phyloP scores from a whole-genome alignment of 2,113 vertebrate genomes.

The Lonchura striata region DNA sequence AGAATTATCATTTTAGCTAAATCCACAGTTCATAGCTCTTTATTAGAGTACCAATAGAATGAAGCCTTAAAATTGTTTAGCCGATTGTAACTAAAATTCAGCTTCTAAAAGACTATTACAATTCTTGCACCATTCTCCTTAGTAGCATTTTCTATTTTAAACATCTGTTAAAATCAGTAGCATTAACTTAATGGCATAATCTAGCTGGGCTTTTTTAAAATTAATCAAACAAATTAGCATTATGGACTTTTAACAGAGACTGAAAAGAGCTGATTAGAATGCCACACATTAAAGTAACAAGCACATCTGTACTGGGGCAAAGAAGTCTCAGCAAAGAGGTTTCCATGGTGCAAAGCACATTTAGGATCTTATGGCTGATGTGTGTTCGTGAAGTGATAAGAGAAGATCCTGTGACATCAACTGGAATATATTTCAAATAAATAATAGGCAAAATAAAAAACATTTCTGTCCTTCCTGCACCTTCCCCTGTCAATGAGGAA shows the following conservation, averaged over 20 bases:
- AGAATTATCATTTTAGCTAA: neutral
- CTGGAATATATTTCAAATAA: neutral
- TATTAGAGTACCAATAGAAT: neutral
- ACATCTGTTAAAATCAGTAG: constrained; percentile 54
- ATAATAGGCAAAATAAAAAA: constrained; percentile 19
- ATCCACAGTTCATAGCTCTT: neutral
- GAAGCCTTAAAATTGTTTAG: neutral
- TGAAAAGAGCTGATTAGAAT: constrained; percentile 1
- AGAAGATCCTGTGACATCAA: neutral
- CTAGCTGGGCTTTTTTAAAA: constrained; percentile 36
- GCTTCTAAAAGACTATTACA: neutral
- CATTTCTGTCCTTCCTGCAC: neutral
- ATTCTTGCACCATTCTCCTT: constrained; percentile 4
- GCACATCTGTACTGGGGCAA: neutral
- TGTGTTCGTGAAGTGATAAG: neutral
- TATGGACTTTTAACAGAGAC: constrained; percentile 49
- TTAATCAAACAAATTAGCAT: constrained; percentile 66
- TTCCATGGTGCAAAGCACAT: neutral
- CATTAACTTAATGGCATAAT: constrained; percentile 53
- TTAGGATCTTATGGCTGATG: neutral
- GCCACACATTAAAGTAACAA: neutral
- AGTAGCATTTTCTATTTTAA: constrained; percentile 34
- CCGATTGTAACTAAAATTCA: constrained; percentile 18
- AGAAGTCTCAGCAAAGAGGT: neutral
- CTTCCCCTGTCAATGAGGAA: neutral